A percentile compares a stretch with the other conserved stretches of the same genome.
Conservation (phyloP, 2,888 invertebrate genomes). For the Atethmia centrago region DNA sequence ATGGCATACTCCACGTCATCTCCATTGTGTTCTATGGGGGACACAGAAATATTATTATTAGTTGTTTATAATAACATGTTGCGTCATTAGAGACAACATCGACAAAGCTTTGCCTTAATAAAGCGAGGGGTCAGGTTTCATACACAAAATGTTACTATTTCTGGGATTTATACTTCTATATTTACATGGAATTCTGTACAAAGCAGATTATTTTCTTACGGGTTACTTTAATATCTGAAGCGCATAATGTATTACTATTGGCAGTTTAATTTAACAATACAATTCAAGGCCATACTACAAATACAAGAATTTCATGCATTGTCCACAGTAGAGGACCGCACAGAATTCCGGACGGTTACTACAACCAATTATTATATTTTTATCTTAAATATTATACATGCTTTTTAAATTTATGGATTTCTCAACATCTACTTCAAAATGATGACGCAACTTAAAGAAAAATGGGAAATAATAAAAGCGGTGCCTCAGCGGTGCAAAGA, state of each 20-base stretch:
- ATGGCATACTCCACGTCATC: constrained; percentile 97
- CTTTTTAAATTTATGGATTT: constrained; percentile 65
- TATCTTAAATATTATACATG: constrained; percentile 58
- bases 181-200: constrained; percentile 59
- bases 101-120: constrained; percentile 84
- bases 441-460: constrained; percentile 84
- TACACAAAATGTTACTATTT: constrained; percentile 52
- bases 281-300: constrained; percentile 40
- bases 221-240: constrained; percentile 39
- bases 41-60: constrained; percentile 60
- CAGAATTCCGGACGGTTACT: constrained; percentile 52
- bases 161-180: constrained; percentile 50
- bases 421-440: constrained; percentile 71
- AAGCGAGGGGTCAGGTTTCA: constrained; percentile 76
- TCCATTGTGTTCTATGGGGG: constrained; percentile 88
- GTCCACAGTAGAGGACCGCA: constrained; percentile 21
- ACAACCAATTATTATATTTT: constrained; percentile 29
- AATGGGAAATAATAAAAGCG: constrained; percentile 79
- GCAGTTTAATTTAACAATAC: constrained; percentile 18
- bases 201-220: constrained; percentile 40
- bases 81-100: constrained; percentile 75
- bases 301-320: constrained; percentile 52
- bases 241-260: constrained; percentile 21
- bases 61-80: constrained; percentile 13
- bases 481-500: constrained; percentile 85